These are phyloP conservation scores for Equus przewalskii DNA, from an alignment of 2,113 vertebrate species.

Conservation along the genomic window DNA sequence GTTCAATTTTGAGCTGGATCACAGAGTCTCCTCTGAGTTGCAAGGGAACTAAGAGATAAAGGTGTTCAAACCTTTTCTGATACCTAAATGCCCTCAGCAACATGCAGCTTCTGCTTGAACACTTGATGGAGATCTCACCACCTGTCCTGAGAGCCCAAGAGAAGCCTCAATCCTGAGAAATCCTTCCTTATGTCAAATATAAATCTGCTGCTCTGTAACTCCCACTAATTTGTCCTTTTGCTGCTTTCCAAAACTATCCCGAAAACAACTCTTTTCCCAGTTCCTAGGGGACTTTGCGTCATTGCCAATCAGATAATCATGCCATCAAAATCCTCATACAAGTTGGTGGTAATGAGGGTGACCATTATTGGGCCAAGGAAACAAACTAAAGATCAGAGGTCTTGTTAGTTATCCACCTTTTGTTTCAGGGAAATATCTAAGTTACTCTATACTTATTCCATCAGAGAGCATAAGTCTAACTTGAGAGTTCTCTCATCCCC, in stretches of 20 bases:
- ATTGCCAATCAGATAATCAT: neutral
- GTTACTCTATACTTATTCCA: neutral
- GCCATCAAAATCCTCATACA: neutral
- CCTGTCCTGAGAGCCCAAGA: neutral
- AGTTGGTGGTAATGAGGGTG: neutral
- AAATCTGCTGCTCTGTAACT: neutral
- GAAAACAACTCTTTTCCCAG: neutral
- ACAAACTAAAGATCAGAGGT: neutral
- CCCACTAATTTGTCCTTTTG: neutral
- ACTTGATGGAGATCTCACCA: neutral
- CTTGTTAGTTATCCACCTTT: neutral
- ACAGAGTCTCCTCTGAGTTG: neutral
- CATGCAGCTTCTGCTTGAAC: neutral
- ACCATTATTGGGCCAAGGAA: neutral
- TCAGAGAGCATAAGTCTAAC: neutral
- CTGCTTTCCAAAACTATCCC: neutral
- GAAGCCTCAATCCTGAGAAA: neutral
- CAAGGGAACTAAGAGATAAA: neutral
- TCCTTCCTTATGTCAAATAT: neutral
- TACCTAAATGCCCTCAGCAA: neutral
- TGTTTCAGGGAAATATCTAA: neutral
- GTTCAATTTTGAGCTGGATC: neutral
- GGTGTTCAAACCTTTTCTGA: neutral
- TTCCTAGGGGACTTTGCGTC: neutral
- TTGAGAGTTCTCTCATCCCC: neutral